Evolutionary conservation across 2,888 invertebrate species (phyloP).

Genomic region (Acrobasis consociella): DNA sequence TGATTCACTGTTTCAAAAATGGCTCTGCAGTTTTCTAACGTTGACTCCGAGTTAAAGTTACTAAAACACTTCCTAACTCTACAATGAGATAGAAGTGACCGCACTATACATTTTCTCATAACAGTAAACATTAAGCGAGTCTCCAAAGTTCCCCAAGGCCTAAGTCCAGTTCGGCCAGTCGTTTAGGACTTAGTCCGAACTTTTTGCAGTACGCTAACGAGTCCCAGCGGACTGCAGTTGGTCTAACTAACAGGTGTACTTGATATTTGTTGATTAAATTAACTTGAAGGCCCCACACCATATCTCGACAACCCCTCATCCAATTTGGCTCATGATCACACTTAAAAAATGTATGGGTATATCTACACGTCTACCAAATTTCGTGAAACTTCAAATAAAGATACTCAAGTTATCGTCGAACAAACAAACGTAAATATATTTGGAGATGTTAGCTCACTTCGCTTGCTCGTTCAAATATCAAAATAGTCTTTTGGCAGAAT

Average conservation of each 20-base stretch:
- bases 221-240: neutral
- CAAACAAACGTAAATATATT: too few species aligned
- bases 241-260: neutral
- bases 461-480: too few species aligned
- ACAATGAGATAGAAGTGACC: neutral
- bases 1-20: too few species aligned
- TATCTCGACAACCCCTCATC: too few species aligned
- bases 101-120: constrained; percentile 1
- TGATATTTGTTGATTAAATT: neutral
- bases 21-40: too few species aligned
- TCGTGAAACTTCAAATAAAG: too few species aligned
- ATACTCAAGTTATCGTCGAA: too few species aligned
- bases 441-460: too few species aligned
- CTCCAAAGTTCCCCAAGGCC: constrained; percentile 11
- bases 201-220: neutral
- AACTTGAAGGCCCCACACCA: neutral
- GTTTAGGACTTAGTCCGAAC: neutral
- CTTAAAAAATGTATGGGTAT: too few species aligned
- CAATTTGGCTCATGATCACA: too few species aligned
- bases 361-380: too few species aligned
- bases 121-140: constrained; percentile 3
- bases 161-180: constrained; percentile 6
- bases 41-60: neutral
- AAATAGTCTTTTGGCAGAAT: too few species aligned
- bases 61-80: neutral